Evolutionary conservation across 2,113 vertebrate genomes (phyloP).

Genomic region (Oryzias curvinotus): DNA sequence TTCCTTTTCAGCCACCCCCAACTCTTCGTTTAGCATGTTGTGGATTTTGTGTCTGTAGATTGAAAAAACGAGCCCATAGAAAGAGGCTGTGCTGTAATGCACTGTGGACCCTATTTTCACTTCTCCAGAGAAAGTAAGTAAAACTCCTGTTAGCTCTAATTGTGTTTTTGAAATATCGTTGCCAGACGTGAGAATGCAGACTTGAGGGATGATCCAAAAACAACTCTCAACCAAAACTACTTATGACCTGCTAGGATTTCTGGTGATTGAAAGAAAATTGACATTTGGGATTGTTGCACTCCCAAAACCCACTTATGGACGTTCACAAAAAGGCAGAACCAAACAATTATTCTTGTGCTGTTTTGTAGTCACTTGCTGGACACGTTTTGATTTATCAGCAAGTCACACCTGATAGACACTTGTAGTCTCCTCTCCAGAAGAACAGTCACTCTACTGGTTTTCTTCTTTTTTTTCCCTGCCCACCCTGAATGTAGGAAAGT

Average conservation of each 20-base stretch:
- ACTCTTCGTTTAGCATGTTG: conserved; percentile 38
- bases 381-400: conserved; percentile 6
- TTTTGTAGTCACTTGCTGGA: conserved; percentile 11
- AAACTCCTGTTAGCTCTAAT: conserved; percentile 53
- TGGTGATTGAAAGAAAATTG: conserved; percentile 13
- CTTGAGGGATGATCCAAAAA: conserved; percentile 32
- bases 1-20: conserved; percentile 37
- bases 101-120: conserved; percentile 42
- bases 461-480: conserved; percentile 24
- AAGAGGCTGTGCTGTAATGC: conserved; percentile 37
- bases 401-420: too few relatives aligned
- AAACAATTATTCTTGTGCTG: conserved; percentile 32
- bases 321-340: conserved; percentile 60
- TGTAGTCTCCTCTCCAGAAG: not conserved
- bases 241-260: not conserved
- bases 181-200: conserved; percentile 41
- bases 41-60: conserved; percentile 47
- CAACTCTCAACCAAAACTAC: conserved; percentile 34
- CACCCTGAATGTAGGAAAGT: conserved; percentile 47
- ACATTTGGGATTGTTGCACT: not conserved
- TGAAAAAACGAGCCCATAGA: conserved; percentile 32
- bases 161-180: conserved; percentile 38
- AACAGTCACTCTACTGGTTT: conserved; percentile 8
- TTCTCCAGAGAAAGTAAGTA: conserved; percentile 54
- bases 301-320: conserved; percentile 21